Percentiles rank a stretch among this genome's conserved stretches.
Conservation (phyloP, 2,113 vertebrate genomes). For the Kryptolebias marmoratus region DNA sequence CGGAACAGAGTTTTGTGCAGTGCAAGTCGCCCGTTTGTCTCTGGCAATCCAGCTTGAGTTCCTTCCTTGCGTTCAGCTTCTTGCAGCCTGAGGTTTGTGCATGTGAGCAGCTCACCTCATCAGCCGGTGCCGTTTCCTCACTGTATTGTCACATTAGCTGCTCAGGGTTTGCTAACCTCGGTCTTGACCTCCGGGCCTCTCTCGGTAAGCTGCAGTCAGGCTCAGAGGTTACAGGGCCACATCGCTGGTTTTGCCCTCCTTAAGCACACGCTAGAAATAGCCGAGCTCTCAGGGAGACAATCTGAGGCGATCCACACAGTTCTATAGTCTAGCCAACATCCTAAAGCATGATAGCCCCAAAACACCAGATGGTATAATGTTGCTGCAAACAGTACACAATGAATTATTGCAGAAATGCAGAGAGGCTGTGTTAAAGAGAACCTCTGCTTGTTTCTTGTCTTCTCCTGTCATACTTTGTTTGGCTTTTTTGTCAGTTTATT, state of each 20-base stretch:
- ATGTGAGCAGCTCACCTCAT: not conserved
- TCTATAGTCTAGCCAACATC: not conserved
- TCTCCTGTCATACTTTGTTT: not conserved
- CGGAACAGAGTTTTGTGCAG: conserved; percentile 21
- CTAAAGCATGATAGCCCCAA: conserved; percentile 2
- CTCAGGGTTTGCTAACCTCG: conserved; percentile 12
- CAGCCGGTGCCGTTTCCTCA: conserved; percentile 40
- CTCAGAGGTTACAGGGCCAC: conserved; percentile 2
- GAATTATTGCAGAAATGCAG: not conserved
- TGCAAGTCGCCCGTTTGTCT: conserved; percentile 14
- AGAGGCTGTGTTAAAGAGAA: not conserved
- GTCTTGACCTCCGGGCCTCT: conserved; percentile 14
- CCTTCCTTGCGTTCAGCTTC: not conserved
- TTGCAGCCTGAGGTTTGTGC: conserved; percentile 9
- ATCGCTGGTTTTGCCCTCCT: conserved; percentile 18
- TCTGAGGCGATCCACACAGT: conserved; percentile 5
- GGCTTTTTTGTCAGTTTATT: not conserved
- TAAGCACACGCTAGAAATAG: conserved; percentile 39
- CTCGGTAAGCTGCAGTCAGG: conserved; percentile 14
- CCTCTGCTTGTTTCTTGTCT: not conserved
- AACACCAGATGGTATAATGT: not conserved
- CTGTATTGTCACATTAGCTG: conserved; percentile 18
- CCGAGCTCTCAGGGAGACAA: not conserved
- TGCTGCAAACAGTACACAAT: conserved; percentile 1
- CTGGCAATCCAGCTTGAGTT: not conserved